Base-by-base conservation (phyloP, 2,888 invertebrate species). In the Plebejus argus region DNA sequence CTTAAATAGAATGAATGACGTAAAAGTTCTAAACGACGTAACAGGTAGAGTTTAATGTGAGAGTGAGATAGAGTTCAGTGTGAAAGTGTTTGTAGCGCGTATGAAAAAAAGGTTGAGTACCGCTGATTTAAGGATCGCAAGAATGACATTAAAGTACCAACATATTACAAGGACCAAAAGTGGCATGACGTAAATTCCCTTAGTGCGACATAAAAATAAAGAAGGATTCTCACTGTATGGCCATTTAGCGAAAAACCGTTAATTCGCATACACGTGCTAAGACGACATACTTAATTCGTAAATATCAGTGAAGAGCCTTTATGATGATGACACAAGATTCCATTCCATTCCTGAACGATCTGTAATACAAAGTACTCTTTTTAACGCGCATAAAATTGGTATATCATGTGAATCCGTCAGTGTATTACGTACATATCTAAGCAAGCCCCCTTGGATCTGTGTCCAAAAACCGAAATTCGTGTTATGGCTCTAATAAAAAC, bases 121-220 rank as follows among this genome's bases (percentile, higher is more conserved):
- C 45, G 12, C 45, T 12, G 45, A 53, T 18, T 4, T 18, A 53
- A 49, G 5, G 18, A 53, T 18, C 18, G 4, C 53, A 53, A 18
- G 53, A 53, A 66, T 66, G 10, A 23, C 12, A 23, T 66, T 5
- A 66, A 28, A 66, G 1, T 23, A 66, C 23, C 23, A 66, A 66
- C 12, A 66, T 23, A 15, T 28, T 66, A 10, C 12, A 23, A 66
- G 20, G 61, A 66, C 10, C 4, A 20, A 66, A 66, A 66, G 28
- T 6, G 66, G 15, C 66, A 66, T 66, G 28, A 66, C 66, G 66
- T 66, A 66, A 61, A 66, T 66, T 66, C 66, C 28, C 15, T 66
- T 28, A 66, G 66, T 66, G 5, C 66, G 5, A 28, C 66, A 66
- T 66, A 66, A 66, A 66, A 7, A 66, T 66, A 66, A 66, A 66